Evolutionary conservation across 2,113 vertebrate genomes (phyloP).

Genomic region (Ictidomys tridecemlineatus): DNA sequence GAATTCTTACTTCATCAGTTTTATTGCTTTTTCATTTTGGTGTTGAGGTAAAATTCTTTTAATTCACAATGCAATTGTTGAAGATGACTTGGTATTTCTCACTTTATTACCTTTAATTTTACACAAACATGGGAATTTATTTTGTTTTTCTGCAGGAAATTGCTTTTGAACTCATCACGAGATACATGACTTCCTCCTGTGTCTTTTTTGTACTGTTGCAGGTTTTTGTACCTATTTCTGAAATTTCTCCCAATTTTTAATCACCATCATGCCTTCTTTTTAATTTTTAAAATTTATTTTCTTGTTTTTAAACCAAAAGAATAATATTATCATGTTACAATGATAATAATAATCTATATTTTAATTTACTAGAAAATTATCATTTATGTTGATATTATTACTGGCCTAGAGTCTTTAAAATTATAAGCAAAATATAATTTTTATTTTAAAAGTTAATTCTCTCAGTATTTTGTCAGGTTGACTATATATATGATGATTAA

Average conservation of each 20-base stretch:
- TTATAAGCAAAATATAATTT: too few relatives aligned
- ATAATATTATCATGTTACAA: background rate
- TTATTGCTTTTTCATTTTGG: background rate
- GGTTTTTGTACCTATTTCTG: background rate
- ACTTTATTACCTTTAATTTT: background rate
- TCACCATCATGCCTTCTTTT: background rate
- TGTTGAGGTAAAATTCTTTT: background rate
- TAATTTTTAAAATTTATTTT: background rate
- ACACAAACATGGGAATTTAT: background rate
- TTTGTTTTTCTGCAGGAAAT: background rate
- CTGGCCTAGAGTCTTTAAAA: too few relatives aligned
- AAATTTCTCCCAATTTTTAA: background rate
- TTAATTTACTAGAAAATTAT: background rate
- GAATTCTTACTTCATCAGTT: background rate
- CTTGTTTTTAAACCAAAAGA: background rate
- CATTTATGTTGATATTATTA: background rate
- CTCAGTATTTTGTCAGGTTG: too few relatives aligned
- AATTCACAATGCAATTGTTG: background rate
- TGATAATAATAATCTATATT: background rate
- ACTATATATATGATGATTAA: background rate
- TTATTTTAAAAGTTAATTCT: too few relatives aligned
- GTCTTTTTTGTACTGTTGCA: background rate
- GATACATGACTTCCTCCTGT: background rate
- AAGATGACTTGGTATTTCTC: background rate
- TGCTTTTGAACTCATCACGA: background rate